These are phyloP conservation scores for Saguinus midas DNA, from an alignment of 2,113 vertebrate genomes.

Conservation along the genomic window DNA sequence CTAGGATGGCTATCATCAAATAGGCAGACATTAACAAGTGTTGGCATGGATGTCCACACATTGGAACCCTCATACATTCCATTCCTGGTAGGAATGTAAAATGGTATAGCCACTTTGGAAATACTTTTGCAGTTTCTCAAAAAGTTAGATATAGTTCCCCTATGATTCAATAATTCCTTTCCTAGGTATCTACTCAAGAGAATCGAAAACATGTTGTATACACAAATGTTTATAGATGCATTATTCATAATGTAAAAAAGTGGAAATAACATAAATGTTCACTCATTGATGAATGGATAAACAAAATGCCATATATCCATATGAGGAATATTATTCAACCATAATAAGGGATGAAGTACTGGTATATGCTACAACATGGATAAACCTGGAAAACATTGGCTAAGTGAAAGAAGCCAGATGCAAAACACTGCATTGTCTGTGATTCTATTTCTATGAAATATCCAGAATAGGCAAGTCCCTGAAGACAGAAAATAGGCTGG, in stretches of 20 bases:
- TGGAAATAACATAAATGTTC: neutral
- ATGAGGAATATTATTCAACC: neutral
- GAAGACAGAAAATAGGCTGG: neutral
- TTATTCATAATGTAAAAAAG: neutral
- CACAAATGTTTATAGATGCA: neutral
- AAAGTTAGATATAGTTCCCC: neutral
- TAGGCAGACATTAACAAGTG: neutral
- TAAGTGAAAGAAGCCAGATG: neutral
- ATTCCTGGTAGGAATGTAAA: neutral
- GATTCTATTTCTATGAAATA: neutral
- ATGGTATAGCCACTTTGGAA: neutral
- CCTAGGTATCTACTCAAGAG: neutral
- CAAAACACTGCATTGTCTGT: neutral
- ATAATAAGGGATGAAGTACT: neutral
- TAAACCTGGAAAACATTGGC: neutral
- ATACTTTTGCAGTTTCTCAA: conserved; percentile 4
- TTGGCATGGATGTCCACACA: neutral
- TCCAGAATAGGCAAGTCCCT: neutral
- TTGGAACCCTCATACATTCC: neutral
- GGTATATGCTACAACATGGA: neutral
- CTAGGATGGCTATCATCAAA: neutral
- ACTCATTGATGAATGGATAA: neutral
- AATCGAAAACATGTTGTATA: neutral
- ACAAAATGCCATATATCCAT: neutral
- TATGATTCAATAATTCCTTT: neutral